These are phyloP conservation scores for Acrobasis repandana DNA, from an alignment of 2,888 invertebrate species.

Conservation along the genomic window DNA sequence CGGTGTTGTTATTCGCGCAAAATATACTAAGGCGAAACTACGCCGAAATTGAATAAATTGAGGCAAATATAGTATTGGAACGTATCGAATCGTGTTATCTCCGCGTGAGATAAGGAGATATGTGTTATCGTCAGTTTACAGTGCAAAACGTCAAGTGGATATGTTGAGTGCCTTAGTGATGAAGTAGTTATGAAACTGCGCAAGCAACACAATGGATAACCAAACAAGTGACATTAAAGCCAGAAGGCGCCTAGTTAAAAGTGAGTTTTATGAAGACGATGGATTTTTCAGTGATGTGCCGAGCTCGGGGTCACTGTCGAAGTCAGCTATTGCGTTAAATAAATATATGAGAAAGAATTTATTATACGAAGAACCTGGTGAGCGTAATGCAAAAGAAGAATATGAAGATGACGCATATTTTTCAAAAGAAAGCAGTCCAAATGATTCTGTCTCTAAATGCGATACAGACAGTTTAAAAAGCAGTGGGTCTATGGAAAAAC, in stretches of 20 bases:
- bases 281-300: slow-evolving; percentile 70
- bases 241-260: slow-evolving; percentile 33
- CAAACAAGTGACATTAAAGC: slow-evolving; percentile 35
- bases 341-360: slow-evolving; percentile 74
- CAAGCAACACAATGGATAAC: slow-evolving; percentile 47
- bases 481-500: slow-evolving; percentile 47
- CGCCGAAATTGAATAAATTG: slow-evolving; percentile 32
- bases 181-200: slow-evolving; percentile 35
- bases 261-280: slow-evolving; percentile 58
- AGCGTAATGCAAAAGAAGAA: slow-evolving; percentile 28
- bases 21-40: slow-evolving; percentile 43
- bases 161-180: slow-evolving; percentile 48
- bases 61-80: slow-evolving; percentile 31
- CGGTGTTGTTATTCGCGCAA: slow-evolving; percentile 46
- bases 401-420: slow-evolving; percentile 63
- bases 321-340: slow-evolving; percentile 69
- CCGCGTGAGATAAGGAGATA: slow-evolving; percentile 39
- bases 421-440: slow-evolving; percentile 73
- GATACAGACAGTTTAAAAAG: slow-evolving; percentile 66
- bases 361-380: slow-evolving; percentile 61
- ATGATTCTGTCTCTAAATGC: slow-evolving; percentile 62
- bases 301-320: slow-evolving; percentile 62
- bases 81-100: slow-evolving; percentile 58
- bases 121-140: slow-evolving; percentile 48
- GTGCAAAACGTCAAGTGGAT: slow-evolving; percentile 41